A percentile compares a stretch with the other conserved stretches of the same genome.
Evolutionary conservation across 2,113 vertebrate genomes (phyloP).

Genomic region (Hyla sarda): DNA sequence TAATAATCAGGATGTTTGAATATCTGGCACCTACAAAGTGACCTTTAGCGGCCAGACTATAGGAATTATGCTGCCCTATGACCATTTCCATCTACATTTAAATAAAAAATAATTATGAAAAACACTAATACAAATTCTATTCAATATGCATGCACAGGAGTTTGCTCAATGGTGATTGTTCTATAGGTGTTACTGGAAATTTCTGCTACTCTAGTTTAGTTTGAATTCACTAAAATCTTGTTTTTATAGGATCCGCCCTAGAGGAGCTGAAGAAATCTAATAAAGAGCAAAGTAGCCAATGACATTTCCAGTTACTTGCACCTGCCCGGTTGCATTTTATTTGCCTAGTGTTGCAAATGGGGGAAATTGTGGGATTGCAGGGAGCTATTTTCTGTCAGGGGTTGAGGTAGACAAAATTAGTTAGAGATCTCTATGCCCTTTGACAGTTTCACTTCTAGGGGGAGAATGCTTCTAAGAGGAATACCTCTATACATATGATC

Average conservation of each 20-base stretch:
- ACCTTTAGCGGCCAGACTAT: too few species aligned
- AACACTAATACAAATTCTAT: background rate
- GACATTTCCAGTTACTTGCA: background rate
- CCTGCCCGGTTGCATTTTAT: background rate
- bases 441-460: background rate
- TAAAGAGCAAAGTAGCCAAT: background rate
- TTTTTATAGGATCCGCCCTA: background rate
- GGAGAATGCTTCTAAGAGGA: too few species aligned
- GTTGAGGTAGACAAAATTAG: background rate
- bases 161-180: background rate
- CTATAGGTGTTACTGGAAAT: background rate
- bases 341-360: too few species aligned
- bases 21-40: too few species aligned
- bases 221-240: background rate
- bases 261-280: background rate
- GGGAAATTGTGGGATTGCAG: background rate
- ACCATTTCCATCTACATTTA: too few species aligned
- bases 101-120: too few species aligned
- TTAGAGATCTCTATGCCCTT: too few species aligned
- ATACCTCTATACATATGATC: too few species aligned
- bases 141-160: background rate
- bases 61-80: too few species aligned
- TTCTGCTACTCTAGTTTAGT: background rate
- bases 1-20: too few species aligned
- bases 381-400: background rate